These are phyloP conservation scores for Semicossyphus pulcher DNA, from an alignment of 2,113 vertebrate genomes.

Conservation along the genomic window DNA sequence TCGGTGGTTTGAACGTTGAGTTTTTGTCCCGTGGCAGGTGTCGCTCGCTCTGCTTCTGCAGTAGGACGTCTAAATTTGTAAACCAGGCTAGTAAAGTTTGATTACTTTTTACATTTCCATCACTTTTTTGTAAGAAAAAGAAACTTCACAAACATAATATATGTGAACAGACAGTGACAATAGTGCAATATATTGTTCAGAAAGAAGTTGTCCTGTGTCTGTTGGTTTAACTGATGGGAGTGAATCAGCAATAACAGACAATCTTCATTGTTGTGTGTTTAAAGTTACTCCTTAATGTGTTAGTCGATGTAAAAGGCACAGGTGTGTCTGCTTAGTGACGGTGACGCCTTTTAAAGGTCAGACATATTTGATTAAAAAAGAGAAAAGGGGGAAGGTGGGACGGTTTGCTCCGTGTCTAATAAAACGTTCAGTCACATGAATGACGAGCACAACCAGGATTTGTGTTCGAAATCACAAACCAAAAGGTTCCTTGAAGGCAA, in stretches of 20 bases:
- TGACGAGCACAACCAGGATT: background rate
- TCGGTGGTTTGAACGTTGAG: conserved; percentile 20
- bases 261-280: conserved; percentile 82
- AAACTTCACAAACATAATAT: conserved; percentile 63
- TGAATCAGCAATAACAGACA: conserved; percentile 85
- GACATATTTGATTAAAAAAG: conserved; percentile 41
- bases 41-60: conserved; percentile 26
- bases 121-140: conserved; percentile 41
- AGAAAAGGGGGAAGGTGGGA: conserved; percentile 58
- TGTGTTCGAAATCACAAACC: conserved; percentile 1
- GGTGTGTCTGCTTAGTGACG: conserved; percentile 58
- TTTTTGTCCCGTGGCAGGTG: conserved; percentile 11
- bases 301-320: conserved; percentile 63
- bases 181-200: conserved; percentile 84
- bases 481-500: background rate
- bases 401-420: conserved; percentile 54
- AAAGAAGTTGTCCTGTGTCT: conserved; percentile 82
- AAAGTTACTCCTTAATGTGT: conserved; percentile 66
- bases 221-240: conserved; percentile 78
- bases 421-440: conserved; percentile 10
- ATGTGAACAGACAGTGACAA: conserved; percentile 85
- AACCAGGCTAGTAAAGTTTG: conserved; percentile 16
- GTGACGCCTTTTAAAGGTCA: conserved; percentile 48
- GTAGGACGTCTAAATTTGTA: conserved; percentile 6
- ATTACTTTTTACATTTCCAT: conserved; percentile 49